Evolutionary conservation across 1,140 invertebrate species (phyloP).

Genomic region (Zaprionus lachaisei): DNA sequence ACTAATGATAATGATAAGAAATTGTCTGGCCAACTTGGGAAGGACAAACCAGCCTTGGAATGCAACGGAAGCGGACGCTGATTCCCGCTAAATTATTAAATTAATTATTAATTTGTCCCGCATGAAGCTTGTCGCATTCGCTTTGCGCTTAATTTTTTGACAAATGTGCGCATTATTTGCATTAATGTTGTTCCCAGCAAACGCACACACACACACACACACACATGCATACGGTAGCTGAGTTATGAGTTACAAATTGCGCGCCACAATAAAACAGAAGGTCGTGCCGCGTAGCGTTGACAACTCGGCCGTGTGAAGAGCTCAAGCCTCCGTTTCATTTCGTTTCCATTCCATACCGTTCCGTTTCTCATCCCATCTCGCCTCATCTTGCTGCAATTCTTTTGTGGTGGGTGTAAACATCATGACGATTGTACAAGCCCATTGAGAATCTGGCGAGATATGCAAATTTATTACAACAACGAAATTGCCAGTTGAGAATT

Average conservation of each 20-base stretch:
- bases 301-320: constrained; percentile 47
- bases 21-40: constrained; percentile 32
- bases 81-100: constrained; percentile 49
- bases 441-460: constrained; percentile 19
- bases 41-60: constrained; percentile 47
- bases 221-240: constrained; percentile 24
- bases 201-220: not conserved
- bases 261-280: constrained; percentile 63
- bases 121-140: constrained; percentile 25
- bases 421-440: constrained; percentile 61
- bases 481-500: constrained; percentile 17
- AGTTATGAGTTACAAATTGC: constrained; percentile 71
- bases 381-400: constrained; percentile 37
- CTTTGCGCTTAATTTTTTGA: constrained; percentile 63
- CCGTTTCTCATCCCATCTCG: constrained; percentile 5
- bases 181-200: constrained; percentile 15
- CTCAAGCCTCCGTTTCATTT: constrained; percentile 3
- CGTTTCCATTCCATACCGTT: not conserved
- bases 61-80: constrained; percentile 21
- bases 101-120: constrained; percentile 52
- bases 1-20: constrained; percentile 60
- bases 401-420: constrained; percentile 45
- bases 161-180: constrained; percentile 65
- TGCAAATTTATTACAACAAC: constrained; percentile 20
- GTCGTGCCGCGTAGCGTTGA: constrained; percentile 48